Conservation (phyloP, 2,797 vertebrate species). For the Coilia nasus region DNA sequence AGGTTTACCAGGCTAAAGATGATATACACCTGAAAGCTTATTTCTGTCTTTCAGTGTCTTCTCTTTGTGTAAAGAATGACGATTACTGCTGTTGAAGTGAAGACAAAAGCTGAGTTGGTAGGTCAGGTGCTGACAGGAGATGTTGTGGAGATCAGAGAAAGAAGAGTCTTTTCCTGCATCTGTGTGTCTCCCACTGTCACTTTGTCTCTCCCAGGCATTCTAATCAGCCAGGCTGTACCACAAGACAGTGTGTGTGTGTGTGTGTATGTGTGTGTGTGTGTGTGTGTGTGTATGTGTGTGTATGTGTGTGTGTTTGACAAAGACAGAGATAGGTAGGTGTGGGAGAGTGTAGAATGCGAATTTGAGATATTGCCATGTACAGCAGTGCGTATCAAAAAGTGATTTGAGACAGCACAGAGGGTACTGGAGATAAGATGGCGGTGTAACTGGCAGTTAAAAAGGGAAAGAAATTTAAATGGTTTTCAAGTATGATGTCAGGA, state of each 20-base stretch:
- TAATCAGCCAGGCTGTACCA: neutral
- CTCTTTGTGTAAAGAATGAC: neutral
- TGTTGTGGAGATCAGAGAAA: neutral
- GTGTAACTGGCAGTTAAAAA: neutral
- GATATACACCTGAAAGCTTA: neutral
- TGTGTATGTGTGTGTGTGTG: constrained; percentile 6
- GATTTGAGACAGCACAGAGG: neutral
- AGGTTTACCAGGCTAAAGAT: too few relatives aligned
- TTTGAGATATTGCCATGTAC: neutral
- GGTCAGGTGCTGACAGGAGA: neutral
- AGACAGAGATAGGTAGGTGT: neutral
- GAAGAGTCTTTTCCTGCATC: neutral
- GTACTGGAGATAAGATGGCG: neutral
- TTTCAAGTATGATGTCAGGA: neutral
- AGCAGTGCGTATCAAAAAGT: neutral
- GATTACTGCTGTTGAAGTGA: neutral
- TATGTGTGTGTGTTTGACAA: neutral
- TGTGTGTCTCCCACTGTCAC: neutral
- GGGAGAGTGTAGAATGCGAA: neutral
- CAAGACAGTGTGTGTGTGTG: neutral
- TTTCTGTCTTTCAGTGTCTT: neutral
- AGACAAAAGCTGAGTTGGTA: neutral
- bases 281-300: constrained; percentile 14
- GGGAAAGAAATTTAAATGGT: neutral
- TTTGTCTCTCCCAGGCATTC: neutral